A percentile compares a stretch with the other conserved stretches of the same genome.
phyloP scores from a whole-genome alignment of 1,140 invertebrate species.

The Mamestra configurata region DNA sequence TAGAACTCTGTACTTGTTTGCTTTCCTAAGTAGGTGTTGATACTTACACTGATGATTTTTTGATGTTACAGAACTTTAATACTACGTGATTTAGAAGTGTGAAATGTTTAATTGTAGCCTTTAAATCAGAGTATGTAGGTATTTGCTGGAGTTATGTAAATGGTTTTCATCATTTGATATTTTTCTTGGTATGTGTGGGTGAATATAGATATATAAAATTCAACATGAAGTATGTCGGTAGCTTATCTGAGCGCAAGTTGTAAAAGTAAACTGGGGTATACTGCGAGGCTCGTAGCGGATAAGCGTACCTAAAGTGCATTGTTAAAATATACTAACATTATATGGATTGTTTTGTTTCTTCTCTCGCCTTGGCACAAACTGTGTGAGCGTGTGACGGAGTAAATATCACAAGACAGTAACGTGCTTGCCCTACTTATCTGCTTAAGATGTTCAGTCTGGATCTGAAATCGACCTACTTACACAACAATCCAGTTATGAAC shows the following conservation, averaged over 20 bases:
- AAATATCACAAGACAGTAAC: too few species aligned
- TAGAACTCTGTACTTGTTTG: not conserved
- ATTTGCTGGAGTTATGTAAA: too few species aligned
- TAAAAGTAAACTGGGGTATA: constrained; percentile 37
- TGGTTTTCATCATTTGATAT: too few species aligned
- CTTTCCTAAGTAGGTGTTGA: not conserved
- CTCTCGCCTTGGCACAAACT: not conserved
- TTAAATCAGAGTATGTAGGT: too few species aligned
- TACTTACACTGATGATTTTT: constrained; percentile 6
- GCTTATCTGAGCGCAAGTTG: constrained; percentile 27
- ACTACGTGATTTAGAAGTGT: not conserved
- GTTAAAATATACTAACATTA: constrained; percentile 29
- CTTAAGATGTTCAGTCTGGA: too few species aligned
- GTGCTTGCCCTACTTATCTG: too few species aligned
- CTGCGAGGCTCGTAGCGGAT: constrained; percentile 22
- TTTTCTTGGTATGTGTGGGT: not conserved
- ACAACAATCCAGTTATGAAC: too few species aligned
- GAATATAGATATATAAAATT: not conserved
- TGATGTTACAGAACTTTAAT: not conserved
- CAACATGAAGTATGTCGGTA: constrained; percentile 27
- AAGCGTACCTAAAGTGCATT: constrained; percentile 38
- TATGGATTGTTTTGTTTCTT: constrained; percentile 10
- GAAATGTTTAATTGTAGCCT: too few species aligned
- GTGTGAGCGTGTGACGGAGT: not conserved
- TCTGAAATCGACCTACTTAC: too few species aligned